Conservation (phyloP, 2,888 invertebrate genomes). For the Tenthredo livida region DNA sequence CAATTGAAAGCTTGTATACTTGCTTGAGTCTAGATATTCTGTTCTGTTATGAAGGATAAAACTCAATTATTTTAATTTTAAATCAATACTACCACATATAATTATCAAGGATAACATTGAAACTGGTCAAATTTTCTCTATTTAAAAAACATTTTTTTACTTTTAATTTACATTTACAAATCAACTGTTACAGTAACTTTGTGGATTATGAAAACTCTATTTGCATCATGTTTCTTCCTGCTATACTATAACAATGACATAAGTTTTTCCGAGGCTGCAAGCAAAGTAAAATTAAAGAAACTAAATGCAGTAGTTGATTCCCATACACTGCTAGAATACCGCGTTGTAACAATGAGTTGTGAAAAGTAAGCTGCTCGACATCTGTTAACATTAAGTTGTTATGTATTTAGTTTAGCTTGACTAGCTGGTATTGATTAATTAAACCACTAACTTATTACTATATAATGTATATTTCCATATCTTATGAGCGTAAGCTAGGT, state of each 20-base stretch:
- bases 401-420: neutral
- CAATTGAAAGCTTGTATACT: neutral
- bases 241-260: neutral
- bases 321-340: constrained; percentile 11
- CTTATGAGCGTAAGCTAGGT: constrained; percentile 34
- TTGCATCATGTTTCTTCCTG: neutral
- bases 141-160: neutral
- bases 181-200: neutral
- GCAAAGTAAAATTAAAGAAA: neutral
- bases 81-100: neutral
- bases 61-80: too few species aligned
- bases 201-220: neutral
- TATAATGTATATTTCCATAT: constrained; percentile 16
- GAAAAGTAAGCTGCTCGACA: constrained; percentile 64
- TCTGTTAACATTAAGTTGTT: constrained; percentile 30
- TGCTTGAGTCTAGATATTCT: neutral
- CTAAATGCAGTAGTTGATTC: neutral
- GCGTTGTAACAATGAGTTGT: constrained; percentile 8
- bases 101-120: neutral
- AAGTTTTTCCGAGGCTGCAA: constrained; percentile 13
- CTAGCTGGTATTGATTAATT: neutral
- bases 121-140: neutral
- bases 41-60: neutral
- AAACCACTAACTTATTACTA: neutral
- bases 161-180: neutral